Evolutionary conservation across 1,140 invertebrate species (phyloP).

Genomic region (Monochamus saltuarius): DNA sequence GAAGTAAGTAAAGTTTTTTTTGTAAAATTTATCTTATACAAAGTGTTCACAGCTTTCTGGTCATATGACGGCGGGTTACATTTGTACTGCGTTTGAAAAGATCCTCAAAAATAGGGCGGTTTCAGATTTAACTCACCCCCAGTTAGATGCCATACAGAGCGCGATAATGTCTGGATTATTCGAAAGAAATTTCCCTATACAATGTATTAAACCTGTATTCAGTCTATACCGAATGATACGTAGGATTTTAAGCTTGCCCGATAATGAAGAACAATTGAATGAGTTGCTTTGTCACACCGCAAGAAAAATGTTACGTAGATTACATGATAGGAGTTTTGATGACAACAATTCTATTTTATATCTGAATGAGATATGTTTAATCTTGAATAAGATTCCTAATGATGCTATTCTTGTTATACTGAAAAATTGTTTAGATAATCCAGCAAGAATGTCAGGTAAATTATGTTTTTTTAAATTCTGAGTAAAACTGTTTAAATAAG

Average conservation of each 20-base stretch:
- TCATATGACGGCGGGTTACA: neutral
- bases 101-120: slow-evolving; percentile 4
- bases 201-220: slow-evolving; percentile 8
- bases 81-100: slow-evolving; percentile 6
- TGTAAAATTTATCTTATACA: neutral
- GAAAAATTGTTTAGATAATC: slow-evolving; percentile 20
- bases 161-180: slow-evolving; percentile 11
- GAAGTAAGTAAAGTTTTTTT: slow-evolving; percentile 14
- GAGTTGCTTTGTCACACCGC: slow-evolving; percentile 8
- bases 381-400: slow-evolving; percentile 21
- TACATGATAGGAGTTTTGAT: slow-evolving; percentile 5
- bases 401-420: slow-evolving; percentile 25
- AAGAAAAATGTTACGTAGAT: slow-evolving; percentile 12
- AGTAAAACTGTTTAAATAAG: neutral
- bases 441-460: slow-evolving; percentile 19
- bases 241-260: slow-evolving; percentile 3
- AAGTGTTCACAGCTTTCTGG: slow-evolving; percentile 4
- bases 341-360: slow-evolving; percentile 22
- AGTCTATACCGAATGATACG: slow-evolving; percentile 2
- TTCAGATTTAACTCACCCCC: neutral
- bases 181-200: slow-evolving; percentile 4
- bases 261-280: slow-evolving; percentile 10
- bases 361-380: slow-evolving; percentile 33
- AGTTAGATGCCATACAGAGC: slow-evolving; percentile 3
- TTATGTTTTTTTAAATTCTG: slow-evolving; percentile 1